These are phyloP conservation scores for Natrix natrix DNA, from an alignment of 2,797 vertebrate species.

Conservation along the genomic window DNA sequence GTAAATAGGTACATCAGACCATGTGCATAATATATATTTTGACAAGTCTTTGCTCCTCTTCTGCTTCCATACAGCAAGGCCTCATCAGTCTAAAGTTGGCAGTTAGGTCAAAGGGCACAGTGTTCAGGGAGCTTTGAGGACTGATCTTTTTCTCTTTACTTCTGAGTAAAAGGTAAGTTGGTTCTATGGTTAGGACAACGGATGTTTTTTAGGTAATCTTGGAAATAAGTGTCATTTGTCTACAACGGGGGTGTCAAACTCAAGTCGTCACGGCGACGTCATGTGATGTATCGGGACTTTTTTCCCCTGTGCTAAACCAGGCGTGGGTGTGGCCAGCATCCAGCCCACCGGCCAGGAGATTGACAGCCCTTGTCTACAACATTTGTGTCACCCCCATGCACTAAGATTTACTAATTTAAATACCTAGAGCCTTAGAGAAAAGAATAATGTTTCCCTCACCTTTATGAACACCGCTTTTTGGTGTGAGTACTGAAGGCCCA, in stretches of 20 bases:
- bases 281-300: too few species aligned
- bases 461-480: not conserved
- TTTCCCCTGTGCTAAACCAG: too few species aligned
- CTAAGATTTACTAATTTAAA: not conserved
- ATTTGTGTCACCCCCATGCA: not conserved
- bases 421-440: not conserved
- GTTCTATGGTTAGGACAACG: not conserved
- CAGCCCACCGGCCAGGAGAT: too few species aligned
- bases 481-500: not conserved
- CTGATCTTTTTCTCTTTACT: not conserved
- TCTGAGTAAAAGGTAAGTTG: not conserved
- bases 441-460: not conserved
- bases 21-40: conserved; percentile 3
- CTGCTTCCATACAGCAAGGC: not conserved
- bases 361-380: not conserved
- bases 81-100: not conserved
- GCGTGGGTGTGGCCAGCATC: too few species aligned
- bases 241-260: too few species aligned
- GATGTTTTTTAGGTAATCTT: not conserved
- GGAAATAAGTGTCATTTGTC: conserved; percentile 3
- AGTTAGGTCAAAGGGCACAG: not conserved
- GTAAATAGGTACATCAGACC: not conserved
- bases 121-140: not conserved
- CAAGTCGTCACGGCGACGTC: too few species aligned
- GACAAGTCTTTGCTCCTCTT: not conserved